Conservation (phyloP, 2,797 vertebrate species). For the Hydrolagus colliei region DNA sequence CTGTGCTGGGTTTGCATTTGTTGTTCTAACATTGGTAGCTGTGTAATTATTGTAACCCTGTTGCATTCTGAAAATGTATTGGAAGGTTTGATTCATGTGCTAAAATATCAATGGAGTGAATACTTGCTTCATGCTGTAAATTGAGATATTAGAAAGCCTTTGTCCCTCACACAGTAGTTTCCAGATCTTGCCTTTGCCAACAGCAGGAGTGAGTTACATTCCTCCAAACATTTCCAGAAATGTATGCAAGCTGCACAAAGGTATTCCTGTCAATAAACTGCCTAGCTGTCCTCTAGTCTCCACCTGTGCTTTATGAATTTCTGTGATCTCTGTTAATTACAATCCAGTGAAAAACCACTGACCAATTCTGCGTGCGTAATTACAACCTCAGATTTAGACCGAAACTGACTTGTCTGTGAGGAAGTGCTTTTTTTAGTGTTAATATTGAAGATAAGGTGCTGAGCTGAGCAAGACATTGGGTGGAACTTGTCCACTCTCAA, state of each 20-base stretch:
- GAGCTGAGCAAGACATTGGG: too few relatives aligned
- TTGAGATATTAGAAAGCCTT: not conserved
- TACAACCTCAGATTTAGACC: too few relatives aligned
- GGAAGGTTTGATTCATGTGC: not conserved
- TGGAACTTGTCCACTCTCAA: too few relatives aligned
- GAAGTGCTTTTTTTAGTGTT: too few relatives aligned
- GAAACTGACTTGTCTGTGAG: too few relatives aligned
- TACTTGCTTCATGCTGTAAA: not conserved
- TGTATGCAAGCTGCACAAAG: not conserved
- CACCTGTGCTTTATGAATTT: too few relatives aligned
- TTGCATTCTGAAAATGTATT: not conserved
- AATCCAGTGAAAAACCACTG: too few relatives aligned
- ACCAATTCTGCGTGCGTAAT: too few relatives aligned
- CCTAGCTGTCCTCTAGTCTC: conserved; percentile 5
- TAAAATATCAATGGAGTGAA: not conserved
- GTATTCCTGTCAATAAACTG: not conserved
- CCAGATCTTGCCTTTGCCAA: not conserved
- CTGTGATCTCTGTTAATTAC: too few relatives aligned
- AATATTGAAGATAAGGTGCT: too few relatives aligned
- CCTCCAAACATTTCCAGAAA: not conserved
- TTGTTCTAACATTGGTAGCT: not conserved
- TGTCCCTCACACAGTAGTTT: not conserved
- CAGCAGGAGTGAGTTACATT: too few relatives aligned
- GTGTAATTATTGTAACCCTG: not conserved
- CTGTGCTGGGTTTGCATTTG: too few relatives aligned